phyloP scores from a whole-genome alignment of 2,113 vertebrate species.

The Synodontis membranacea region DNA sequence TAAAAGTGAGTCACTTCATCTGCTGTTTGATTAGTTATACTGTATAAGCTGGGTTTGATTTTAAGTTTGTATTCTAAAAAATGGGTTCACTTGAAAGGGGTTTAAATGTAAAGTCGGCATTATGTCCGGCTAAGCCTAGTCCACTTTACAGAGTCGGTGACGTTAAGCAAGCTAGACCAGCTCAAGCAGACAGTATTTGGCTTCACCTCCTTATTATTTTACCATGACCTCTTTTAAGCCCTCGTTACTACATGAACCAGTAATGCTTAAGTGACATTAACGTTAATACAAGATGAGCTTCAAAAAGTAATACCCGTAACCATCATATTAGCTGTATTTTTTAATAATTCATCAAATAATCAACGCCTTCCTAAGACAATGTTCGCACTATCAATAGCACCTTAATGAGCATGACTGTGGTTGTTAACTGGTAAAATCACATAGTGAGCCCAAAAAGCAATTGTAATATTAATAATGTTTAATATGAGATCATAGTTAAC shows the following conservation, averaged over 20 bases:
- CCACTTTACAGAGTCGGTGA: neutral
- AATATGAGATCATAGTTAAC: too few relatives aligned
- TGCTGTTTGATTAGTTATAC: neutral
- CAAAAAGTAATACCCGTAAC: neutral
- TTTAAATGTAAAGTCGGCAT: neutral
- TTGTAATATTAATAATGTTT: too few relatives aligned
- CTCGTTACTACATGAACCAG: neutral
- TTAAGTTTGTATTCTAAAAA: neutral
- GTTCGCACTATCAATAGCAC: too few relatives aligned
- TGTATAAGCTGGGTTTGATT: neutral
- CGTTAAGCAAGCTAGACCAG: neutral
- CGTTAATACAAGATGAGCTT: neutral
- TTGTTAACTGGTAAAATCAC: too few relatives aligned
- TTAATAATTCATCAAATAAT: neutral
- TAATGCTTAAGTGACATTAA: neutral
- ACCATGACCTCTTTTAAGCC: neutral
- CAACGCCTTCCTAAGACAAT: neutral
- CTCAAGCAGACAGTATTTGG: neutral
- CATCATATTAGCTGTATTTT: neutral
- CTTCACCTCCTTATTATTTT: neutral
- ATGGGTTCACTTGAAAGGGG: neutral
- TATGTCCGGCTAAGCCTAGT: neutral
- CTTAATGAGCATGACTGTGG: neutral
- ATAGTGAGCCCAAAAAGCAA: too few relatives aligned
- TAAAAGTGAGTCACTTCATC: neutral